Conservation (phyloP, 2,797 vertebrate genomes). For the Monodelphis domestica region DNA sequence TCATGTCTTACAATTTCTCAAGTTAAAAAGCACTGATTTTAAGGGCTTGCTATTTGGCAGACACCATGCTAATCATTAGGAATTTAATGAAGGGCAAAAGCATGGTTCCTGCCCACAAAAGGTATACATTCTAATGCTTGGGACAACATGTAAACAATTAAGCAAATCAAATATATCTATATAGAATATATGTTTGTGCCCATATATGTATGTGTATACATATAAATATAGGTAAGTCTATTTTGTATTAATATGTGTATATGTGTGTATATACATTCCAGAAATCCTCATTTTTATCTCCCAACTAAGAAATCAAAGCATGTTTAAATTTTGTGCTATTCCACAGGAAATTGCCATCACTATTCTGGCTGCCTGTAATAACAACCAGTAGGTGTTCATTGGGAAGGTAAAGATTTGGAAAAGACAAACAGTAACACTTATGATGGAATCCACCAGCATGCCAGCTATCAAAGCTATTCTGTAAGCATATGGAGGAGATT, state of each 20-base stretch:
- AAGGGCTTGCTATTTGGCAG: neutral
- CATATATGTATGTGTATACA: neutral
- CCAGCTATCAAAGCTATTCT: slow-evolving; percentile 93
- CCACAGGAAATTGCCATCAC: slow-evolving; percentile 99
- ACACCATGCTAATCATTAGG: neutral
- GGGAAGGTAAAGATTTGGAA: slow-evolving; percentile 97
- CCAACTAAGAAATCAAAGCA: slow-evolving; percentile 95
- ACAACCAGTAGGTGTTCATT: slow-evolving; percentile 96
- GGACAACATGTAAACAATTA: neutral
- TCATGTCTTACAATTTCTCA: neutral
- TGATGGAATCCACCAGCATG: slow-evolving; percentile 98
- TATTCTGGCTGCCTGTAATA: slow-evolving; percentile 95
- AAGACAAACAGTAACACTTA: slow-evolving; percentile 95
- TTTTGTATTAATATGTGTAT: too few species aligned
- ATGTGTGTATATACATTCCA: too few species aligned
- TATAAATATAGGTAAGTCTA: neutral
- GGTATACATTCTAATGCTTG: neutral
- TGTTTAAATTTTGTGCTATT: slow-evolving; percentile 99
- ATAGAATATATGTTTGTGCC: neutral
- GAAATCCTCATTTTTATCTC: slow-evolving; percentile 94
- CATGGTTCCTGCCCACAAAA: neutral
- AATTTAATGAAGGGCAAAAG: neutral
- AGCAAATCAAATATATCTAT: neutral
- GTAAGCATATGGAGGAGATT: slow-evolving; percentile 94
- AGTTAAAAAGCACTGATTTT: neutral